These are phyloP conservation scores for Simalia tracyae DNA, from an alignment of 2,797 vertebrate species.

Conservation along the genomic window DNA sequence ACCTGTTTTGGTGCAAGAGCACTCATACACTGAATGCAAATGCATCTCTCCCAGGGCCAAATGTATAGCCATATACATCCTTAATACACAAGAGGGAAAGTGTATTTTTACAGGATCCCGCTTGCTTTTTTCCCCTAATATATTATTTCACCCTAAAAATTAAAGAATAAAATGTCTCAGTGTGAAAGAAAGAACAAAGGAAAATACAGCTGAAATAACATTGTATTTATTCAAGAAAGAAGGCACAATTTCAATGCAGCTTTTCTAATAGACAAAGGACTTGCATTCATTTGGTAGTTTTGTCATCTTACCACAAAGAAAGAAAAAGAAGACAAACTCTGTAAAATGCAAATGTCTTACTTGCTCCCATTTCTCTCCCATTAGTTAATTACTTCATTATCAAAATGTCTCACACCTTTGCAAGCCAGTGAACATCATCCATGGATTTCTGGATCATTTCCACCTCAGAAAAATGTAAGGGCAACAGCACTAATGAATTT, in stretches of 20 bases:
- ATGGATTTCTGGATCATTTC: background rate
- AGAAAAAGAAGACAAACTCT: background rate
- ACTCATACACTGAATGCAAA: background rate
- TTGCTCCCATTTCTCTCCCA: background rate
- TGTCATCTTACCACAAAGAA: background rate
- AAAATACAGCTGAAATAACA: slow-evolving; percentile 18
- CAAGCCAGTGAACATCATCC: background rate
- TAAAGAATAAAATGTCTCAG: background rate
- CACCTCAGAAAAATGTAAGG: background rate
- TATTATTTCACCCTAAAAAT: slow-evolving; percentile 22
- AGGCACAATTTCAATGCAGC: background rate
- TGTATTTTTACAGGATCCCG: background rate
- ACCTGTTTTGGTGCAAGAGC: background rate
- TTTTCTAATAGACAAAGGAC: slow-evolving; percentile 13
- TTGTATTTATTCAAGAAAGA: background rate
- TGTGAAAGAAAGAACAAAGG: slow-evolving; percentile 2
- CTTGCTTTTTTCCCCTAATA: background rate
- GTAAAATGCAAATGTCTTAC: background rate
- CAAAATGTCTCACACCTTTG: background rate
- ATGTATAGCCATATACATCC: background rate
- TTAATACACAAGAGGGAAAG: background rate
- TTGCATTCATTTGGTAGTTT: background rate
- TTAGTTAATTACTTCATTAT: background rate
- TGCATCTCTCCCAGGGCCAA: background rate
- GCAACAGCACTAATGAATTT: background rate